A percentile compares a stretch with the other conserved stretches of the same genome.
phyloP scores from a whole-genome alignment of 1,140 invertebrate species.

The Aphelinus certus region DNA sequence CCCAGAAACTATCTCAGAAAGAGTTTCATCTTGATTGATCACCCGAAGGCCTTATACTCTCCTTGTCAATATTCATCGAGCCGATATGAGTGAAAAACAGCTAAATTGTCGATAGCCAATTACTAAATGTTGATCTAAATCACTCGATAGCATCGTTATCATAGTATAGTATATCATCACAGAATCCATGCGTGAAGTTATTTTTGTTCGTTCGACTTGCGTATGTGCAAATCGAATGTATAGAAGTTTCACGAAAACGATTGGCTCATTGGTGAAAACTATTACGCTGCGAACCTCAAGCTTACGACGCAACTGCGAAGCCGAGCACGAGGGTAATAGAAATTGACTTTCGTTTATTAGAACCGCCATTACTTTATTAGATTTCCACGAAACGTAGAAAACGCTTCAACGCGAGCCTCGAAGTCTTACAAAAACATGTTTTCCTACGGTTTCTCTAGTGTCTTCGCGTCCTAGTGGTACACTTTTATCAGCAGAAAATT shows the following conservation, averaged over 20 bases:
- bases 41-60: no score
- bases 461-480: conserved; percentile 6
- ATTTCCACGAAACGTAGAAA: conserved; percentile 26
- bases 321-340: conserved; percentile 6
- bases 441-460: conserved; percentile 19
- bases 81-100: no score
- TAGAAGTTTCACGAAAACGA: not conserved
- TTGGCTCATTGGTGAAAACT: not conserved
- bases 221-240: no score
- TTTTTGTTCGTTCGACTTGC: no score
- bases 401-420: not conserved
- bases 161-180: no score
- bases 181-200: no score
- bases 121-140: no score
- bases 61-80: no score
- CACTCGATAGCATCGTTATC: no score
- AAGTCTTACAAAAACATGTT: conserved; percentile 23
- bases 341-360: conserved; percentile 11
- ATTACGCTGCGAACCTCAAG: not conserved
- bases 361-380: conserved; percentile 22
- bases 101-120: no score
- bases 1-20: no score
- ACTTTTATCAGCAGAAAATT: not conserved
- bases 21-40: no score
- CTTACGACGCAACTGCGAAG: conserved; percentile 3